phyloP scores from a whole-genome alignment of 2,113 vertebrate species.

The Atlantisia rogersi region DNA sequence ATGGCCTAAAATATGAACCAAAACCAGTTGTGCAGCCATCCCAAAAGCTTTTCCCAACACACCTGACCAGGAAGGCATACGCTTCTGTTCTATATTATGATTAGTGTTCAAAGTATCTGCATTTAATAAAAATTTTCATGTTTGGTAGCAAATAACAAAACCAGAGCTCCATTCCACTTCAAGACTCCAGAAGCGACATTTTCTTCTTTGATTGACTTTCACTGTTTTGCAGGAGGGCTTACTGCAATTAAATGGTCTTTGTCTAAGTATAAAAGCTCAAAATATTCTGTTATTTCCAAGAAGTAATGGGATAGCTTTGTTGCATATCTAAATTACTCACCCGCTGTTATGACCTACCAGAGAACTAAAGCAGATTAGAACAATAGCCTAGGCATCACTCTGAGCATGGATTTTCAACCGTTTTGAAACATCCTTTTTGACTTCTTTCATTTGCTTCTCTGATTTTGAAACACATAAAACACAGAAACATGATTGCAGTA shows the following conservation, averaged over 20 bases:
- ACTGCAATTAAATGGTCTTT: constrained; percentile 24
- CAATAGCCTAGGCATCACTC: neutral
- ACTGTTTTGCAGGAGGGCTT: neutral
- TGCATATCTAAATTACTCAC: constrained; percentile 19
- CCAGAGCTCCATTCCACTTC: neutral
- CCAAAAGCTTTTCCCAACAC: neutral
- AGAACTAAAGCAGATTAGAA: constrained; percentile 18
- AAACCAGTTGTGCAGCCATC: neutral
- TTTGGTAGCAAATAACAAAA: neutral
- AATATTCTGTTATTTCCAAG: constrained; percentile 20
- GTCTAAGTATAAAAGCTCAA: neutral
- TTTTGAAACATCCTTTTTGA: constrained; percentile 8
- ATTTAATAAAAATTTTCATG: neutral
- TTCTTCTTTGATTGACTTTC: neutral
- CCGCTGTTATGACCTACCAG: neutral
- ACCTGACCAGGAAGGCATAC: neutral
- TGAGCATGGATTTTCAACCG: neutral
- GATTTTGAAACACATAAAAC: constrained; percentile 2
- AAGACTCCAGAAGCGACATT: neutral
- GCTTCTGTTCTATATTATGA: neutral
- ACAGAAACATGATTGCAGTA: neutral
- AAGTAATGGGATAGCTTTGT: constrained; percentile 30
- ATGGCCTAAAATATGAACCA: neutral
- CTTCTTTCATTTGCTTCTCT: neutral
- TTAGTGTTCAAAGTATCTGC: neutral